A percentile compares a stretch with the other conserved stretches of the same genome.
Conservation (phyloP, 1,140 invertebrate species). For the Drosophila oshimai region DNA sequence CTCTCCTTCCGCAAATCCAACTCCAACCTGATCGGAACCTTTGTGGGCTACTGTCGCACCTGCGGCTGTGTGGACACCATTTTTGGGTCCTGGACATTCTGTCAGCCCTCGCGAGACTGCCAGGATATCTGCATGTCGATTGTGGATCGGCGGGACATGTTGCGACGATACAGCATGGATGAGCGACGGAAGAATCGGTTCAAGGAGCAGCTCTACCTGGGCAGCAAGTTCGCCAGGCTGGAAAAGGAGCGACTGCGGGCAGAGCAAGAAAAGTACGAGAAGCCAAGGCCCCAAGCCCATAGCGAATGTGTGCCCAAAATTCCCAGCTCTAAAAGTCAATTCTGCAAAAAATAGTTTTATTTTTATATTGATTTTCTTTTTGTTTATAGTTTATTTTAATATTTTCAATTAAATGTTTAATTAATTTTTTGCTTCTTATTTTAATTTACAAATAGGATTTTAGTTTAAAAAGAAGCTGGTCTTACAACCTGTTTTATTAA, state of each 20-base stretch:
- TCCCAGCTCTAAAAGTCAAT: background rate
- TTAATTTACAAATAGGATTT: background rate
- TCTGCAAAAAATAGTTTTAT: background rate
- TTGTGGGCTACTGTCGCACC: conserved; percentile 67
- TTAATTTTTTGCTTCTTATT: background rate
- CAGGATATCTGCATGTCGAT: conserved; percentile 67
- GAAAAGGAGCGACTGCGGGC: conserved; percentile 5
- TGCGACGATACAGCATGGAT: conserved; percentile 55
- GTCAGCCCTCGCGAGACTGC: conserved; percentile 63
- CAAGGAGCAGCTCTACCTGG: conserved; percentile 54
- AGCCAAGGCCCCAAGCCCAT: too few species aligned
- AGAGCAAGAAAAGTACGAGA: background rate
- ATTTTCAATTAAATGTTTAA: conserved; percentile 11
- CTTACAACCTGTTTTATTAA: too few species aligned
- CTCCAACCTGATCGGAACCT: conserved; percentile 53
- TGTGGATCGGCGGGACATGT: conserved; percentile 66
- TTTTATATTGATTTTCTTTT: background rate
- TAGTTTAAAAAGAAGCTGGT: background rate
- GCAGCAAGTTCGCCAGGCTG: conserved; percentile 28
- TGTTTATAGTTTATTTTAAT: conserved; percentile 8
- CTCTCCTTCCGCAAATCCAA: conserved; percentile 40
- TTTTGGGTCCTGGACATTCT: conserved; percentile 74
- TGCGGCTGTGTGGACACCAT: conserved; percentile 76
- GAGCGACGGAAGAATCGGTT: conserved; percentile 45
- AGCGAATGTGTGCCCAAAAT: too few species aligned